phyloP scores from a whole-genome alignment of 2,888 invertebrate genomes.

The Coelinius sp. region DNA sequence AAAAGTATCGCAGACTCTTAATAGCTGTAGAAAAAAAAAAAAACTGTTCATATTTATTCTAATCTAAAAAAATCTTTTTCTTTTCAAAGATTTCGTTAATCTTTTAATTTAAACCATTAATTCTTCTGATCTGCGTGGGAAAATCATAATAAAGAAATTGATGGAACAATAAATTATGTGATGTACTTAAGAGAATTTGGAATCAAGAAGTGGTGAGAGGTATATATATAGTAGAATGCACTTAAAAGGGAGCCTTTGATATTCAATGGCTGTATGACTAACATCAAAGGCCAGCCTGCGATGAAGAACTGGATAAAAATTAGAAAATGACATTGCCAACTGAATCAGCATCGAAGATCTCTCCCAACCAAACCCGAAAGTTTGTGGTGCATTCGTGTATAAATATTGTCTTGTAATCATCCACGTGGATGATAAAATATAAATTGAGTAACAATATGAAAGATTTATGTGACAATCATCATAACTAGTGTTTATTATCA shows the following conservation, averaged over 20 bases:
- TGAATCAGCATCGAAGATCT: background rate
- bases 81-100: background rate
- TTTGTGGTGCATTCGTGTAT: background rate
- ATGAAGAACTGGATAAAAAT: background rate
- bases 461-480: background rate
- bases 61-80: background rate
- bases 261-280: background rate
- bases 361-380: conserved; percentile 10
- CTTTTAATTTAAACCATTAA: background rate
- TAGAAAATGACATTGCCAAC: background rate
- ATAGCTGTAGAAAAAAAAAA: background rate
- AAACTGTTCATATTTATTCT: background rate
- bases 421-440: conserved; percentile 20
- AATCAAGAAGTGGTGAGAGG: too few species aligned
- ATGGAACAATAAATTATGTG: background rate
- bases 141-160: background rate
- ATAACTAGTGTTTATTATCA: background rate
- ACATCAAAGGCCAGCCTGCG: background rate
- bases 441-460: background rate
- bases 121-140: background rate
- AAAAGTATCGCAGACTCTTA: background rate
- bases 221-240: too few species aligned
- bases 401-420: background rate
- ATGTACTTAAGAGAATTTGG: too few species aligned
- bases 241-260: too few species aligned